These are phyloP conservation scores for Nyctibius bracteatus DNA, from an alignment of 2,113 vertebrate genomes.

Conservation along the genomic window DNA sequence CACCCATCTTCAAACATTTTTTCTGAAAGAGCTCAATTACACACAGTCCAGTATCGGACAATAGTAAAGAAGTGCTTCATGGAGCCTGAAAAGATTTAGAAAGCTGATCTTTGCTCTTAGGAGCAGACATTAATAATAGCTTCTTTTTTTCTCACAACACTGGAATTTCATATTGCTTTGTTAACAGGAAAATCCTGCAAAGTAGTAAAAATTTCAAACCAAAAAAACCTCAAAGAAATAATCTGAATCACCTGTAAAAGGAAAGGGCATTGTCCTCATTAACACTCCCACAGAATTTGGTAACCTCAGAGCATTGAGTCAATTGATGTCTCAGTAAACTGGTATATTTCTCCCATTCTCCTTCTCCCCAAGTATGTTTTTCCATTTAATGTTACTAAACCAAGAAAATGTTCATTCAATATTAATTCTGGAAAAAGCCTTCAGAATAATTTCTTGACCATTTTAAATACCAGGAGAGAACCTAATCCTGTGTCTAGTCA, in stretches of 20 bases:
- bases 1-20: background rate
- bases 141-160: background rate
- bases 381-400: constrained; percentile 4
- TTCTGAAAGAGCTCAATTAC: background rate
- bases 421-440: constrained; percentile 14
- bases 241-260: constrained; percentile 27
- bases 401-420: constrained; percentile 12
- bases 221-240: constrained; percentile 4
- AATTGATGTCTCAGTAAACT: constrained; percentile 46
- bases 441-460: constrained; percentile 47
- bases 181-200: background rate
- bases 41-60: background rate
- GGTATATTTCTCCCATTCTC: background rate
- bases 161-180: background rate
- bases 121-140: background rate
- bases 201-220: constrained; percentile 4
- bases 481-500: background rate
- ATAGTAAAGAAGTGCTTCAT: background rate
- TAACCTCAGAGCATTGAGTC: constrained; percentile 1
- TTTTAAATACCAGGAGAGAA: background rate
- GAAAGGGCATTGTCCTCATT: constrained; percentile 1
- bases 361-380: background rate
- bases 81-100: background rate
- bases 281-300: background rate
- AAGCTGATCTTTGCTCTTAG: background rate